A percentile compares a stretch with the other conserved stretches of the same genome.
Conservation (phyloP, 2,888 invertebrate genomes). For the Euproctis similis region DNA sequence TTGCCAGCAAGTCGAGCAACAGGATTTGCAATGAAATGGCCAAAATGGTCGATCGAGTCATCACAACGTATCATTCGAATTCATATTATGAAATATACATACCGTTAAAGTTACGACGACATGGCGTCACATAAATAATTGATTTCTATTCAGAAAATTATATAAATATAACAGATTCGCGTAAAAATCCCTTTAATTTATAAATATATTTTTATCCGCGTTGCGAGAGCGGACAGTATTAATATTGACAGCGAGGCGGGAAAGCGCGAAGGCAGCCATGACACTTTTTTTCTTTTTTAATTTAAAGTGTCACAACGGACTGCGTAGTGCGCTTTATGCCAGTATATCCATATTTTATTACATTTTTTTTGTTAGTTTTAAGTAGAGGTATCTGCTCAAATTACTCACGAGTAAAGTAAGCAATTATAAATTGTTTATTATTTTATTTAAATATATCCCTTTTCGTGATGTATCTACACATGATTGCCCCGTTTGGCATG, state of each 20-base stretch:
- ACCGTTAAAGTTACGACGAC: conserved; percentile 22
- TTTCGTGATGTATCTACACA: conserved; percentile 11
- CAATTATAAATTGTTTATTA: conserved; percentile 22
- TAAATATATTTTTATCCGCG: conserved; percentile 36
- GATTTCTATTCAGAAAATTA: conserved; percentile 26
- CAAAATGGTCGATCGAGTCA: background rate
- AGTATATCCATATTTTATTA: conserved; percentile 23
- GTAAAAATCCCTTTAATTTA: too few species aligned
- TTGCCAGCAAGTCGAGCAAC: too few species aligned
- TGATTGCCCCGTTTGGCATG: conserved; percentile 18
- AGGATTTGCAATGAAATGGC: conserved; percentile 37
- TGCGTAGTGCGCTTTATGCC: conserved; percentile 37
- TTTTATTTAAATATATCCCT: conserved; percentile 19
- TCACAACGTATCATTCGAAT: conserved; percentile 5
- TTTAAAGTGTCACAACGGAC: conserved; percentile 35
- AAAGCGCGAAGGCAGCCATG: conserved; percentile 45
- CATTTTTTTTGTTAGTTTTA: conserved; percentile 14
- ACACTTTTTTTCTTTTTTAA: conserved; percentile 47
- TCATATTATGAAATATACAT: conserved; percentile 17
- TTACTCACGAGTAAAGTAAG: conserved; percentile 20
- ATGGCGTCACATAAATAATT: conserved; percentile 16
- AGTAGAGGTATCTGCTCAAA: conserved; percentile 16
- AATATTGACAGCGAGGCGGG: conserved; percentile 51
- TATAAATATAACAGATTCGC: conserved; percentile 19
- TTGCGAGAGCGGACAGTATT: conserved; percentile 34